Percentiles rank a stretch among this genome's conserved stretches.
Evolutionary conservation across 2,797 vertebrate genomes (phyloP).

Genomic region (Tauraco hartlaubi): DNA sequence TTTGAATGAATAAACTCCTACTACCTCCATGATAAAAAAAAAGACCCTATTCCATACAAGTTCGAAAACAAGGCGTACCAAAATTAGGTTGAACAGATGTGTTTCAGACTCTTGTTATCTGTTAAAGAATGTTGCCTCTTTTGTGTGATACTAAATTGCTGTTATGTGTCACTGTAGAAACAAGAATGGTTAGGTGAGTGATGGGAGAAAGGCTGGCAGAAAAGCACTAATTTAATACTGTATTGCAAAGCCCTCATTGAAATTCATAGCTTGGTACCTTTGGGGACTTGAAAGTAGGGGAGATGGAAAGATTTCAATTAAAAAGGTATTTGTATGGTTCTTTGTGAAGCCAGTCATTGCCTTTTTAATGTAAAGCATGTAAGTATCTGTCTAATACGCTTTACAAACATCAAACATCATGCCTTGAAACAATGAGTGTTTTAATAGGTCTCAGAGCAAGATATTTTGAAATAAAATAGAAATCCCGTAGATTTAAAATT

Average conservation of each 20-base stretch:
- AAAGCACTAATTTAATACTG: slow-evolving; percentile 60
- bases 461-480: slow-evolving; percentile 11
- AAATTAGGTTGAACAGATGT: neutral
- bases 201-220: slow-evolving; percentile 30
- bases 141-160: slow-evolving; percentile 21
- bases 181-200: slow-evolving; percentile 30
- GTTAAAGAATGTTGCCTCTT: slow-evolving; percentile 22
- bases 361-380: slow-evolving; percentile 34
- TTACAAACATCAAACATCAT: neutral
- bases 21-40: neutral
- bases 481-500: neutral
- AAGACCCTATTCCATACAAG: neutral
- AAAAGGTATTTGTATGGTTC: slow-evolving; percentile 83
- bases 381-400: neutral
- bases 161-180: neutral
- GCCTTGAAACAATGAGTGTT: slow-evolving; percentile 19
- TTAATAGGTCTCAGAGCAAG: neutral
- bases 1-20: neutral
- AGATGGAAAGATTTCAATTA: slow-evolving; percentile 85
- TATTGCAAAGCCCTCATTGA: slow-evolving; percentile 84
- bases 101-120: slow-evolving; percentile 14
- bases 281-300: slow-evolving; percentile 71
- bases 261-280: slow-evolving; percentile 89
- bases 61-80: neutral
- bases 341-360: slow-evolving; percentile 37